These are phyloP conservation scores for Cephalotes varians DNA, from an alignment of 2,888 invertebrate species.

Conservation along the genomic window DNA sequence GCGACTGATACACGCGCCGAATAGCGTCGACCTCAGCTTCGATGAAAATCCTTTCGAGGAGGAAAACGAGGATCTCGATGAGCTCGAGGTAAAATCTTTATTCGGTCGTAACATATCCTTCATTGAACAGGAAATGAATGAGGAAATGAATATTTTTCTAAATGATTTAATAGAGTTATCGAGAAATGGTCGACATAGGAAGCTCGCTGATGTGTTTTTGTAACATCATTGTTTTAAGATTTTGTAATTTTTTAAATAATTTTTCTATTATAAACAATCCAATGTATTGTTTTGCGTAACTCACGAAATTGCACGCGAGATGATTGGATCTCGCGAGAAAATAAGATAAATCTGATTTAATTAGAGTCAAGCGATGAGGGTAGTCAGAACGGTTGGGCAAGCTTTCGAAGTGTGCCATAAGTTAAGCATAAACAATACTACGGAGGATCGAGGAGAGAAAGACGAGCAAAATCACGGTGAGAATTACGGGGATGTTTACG, in stretches of 20 bases:
- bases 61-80: slow-evolving; percentile 82
- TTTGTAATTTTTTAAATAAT: not conserved
- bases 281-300: not conserved
- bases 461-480: slow-evolving; percentile 79
- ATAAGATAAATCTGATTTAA: slow-evolving; percentile 55
- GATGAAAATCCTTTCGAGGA: slow-evolving; percentile 81
- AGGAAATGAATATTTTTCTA: not conserved
- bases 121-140: no score
- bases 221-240: not conserved
- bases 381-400: slow-evolving; percentile 99
- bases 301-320: slow-evolving; percentile 10
- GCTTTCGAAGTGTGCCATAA: slow-evolving; percentile 99
- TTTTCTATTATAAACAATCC: slow-evolving; percentile 1
- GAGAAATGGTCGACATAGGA: slow-evolving; percentile 18
- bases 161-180: not conserved
- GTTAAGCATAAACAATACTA: slow-evolving; percentile 89
- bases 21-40: slow-evolving; percentile 68
- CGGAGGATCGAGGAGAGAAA: slow-evolving; percentile 83
- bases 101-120: not conserved
- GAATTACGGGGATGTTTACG: slow-evolving; percentile 85
- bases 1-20: slow-evolving; percentile 58
- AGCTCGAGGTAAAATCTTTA: slow-evolving; percentile 82
- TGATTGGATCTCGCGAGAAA: not conserved
- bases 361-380: slow-evolving; percentile 99
- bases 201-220: slow-evolving; percentile 11